These are phyloP conservation scores for Chrosomus eos DNA, from an alignment of 2,797 vertebrate genomes.

Conservation along the genomic window DNA sequence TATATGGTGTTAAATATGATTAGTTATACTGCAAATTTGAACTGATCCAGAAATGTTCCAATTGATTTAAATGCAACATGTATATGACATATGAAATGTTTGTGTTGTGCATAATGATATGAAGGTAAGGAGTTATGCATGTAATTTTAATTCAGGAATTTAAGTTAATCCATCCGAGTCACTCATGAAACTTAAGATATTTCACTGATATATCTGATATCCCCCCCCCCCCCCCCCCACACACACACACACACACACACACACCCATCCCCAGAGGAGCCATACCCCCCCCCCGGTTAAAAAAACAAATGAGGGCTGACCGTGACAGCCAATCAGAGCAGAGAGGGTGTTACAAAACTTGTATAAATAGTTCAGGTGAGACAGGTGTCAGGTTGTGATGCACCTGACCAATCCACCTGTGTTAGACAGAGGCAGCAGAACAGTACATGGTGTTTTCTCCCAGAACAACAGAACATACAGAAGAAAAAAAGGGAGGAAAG, in stretches of 20 bases:
- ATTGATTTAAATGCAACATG: background rate
- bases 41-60: background rate
- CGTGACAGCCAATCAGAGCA: constrained; percentile 59
- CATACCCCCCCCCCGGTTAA: background rate
- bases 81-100: background rate
- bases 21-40: background rate
- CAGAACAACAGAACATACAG: constrained; percentile 32
- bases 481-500: constrained; percentile 35
- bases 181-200: background rate
- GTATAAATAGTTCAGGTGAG: constrained; percentile 66
- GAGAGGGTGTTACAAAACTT: constrained; percentile 58
- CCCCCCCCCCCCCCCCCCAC: background rate
- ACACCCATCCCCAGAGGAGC: constrained; percentile 12
- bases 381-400: constrained; percentile 61
- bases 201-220: background rate
- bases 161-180: background rate
- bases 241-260: background rate
- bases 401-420: constrained; percentile 57
- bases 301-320: constrained; percentile 57
- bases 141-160: background rate
- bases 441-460: constrained; percentile 35
- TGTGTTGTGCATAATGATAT: background rate
- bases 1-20: background rate
- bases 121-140: background rate
- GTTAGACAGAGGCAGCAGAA: constrained; percentile 44